Conservation (phyloP, 2,113 vertebrate genomes). For the Picathartes gymnocephalus region DNA sequence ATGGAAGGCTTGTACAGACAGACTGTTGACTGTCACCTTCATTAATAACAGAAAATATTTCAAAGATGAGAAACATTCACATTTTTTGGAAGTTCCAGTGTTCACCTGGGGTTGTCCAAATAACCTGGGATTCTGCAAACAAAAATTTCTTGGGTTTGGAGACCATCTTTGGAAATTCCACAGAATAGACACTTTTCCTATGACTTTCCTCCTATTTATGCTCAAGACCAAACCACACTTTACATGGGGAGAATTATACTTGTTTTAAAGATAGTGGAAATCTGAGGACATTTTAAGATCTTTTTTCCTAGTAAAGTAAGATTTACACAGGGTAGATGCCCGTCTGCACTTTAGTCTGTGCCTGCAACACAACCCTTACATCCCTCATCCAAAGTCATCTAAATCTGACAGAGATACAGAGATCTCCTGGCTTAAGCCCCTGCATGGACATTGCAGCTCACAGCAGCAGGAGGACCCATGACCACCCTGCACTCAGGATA, state of each 20-base stretch:
- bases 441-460: background rate
- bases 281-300: background rate
- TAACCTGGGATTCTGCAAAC: background rate
- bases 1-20: background rate
- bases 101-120: background rate
- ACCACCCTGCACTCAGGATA: background rate
- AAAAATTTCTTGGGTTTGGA: background rate
- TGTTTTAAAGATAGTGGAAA: background rate
- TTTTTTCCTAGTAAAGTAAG: background rate
- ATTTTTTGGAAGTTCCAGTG: background rate
- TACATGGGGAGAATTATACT: background rate
- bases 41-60: background rate
- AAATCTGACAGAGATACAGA: background rate
- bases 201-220: background rate
- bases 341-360: background rate
- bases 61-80: background rate
- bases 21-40: background rate
- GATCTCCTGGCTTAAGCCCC: background rate
- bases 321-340: background rate
- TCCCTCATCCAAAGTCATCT: background rate
- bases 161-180: background rate
- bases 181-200: background rate
- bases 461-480: accelerated
- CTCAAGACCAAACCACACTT: background rate
- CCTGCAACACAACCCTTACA: background rate